These are phyloP conservation scores for Eolophus roseicapilla DNA, from an alignment of 2,113 vertebrate species.

Conservation along the genomic window DNA sequence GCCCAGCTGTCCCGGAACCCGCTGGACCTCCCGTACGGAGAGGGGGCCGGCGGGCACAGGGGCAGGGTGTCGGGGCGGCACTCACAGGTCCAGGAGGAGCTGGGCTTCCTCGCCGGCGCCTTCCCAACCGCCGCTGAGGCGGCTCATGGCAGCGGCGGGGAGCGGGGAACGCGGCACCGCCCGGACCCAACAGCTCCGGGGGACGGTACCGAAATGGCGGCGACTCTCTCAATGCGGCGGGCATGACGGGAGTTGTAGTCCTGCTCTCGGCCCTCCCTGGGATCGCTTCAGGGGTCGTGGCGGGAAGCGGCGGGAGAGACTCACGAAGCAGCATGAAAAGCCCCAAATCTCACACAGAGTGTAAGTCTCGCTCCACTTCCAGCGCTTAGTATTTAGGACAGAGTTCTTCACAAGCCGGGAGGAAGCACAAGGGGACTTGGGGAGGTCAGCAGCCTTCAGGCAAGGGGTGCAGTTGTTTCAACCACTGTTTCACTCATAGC, in stretches of 20 bases:
- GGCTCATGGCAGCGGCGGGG: background rate
- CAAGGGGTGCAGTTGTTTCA: background rate
- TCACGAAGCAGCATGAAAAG: fast-evolving
- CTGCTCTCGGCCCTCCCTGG: fast-evolving
- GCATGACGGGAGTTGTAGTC: conserved; percentile 47
- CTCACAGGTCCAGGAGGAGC: conserved; percentile 66
- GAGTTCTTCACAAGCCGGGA: background rate
- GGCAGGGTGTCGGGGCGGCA: background rate
- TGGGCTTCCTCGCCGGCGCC: background rate
- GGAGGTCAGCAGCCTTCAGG: no score
- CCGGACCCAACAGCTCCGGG: background rate
- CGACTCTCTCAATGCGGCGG: fast-evolving
- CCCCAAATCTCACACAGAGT: fast-evolving
- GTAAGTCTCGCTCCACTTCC: background rate
- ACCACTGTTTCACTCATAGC: fast-evolving
- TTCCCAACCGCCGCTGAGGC: background rate
- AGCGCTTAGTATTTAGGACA: background rate
- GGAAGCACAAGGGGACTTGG: background rate
- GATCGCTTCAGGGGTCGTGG: fast-evolving
- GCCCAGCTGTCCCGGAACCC: background rate
- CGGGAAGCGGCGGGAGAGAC: fast-evolving
- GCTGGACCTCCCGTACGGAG: no score
- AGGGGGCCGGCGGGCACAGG: no score
- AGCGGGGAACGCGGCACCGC: background rate
- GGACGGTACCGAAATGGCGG: background rate